Evolutionary conservation across 2,888 invertebrate species (phyloP), one percentile per base, ranked within the genome.

Genomic region (Ceraclea dissimilis): DNA sequence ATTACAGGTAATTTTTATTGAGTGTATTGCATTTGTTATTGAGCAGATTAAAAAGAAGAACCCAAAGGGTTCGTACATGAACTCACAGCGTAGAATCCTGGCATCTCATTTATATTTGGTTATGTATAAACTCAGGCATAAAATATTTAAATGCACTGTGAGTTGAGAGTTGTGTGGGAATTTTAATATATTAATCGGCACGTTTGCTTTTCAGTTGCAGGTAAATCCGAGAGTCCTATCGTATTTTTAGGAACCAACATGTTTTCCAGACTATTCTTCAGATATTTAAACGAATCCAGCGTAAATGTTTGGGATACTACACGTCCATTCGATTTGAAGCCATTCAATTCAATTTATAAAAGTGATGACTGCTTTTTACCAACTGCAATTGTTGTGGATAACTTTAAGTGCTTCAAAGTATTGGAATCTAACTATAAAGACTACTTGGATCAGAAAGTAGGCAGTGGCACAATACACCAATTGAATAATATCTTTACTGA

Each of bases 371-470:
- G 76, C 56, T 68, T 77, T 31, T 67, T 79, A 22, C 74, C 82
- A 2, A 83, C 81, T 1, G 78, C 83, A 4, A 81, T 79, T 1
- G 67, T 78, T 13, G 71, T 79, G 1, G 82, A 81, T 60, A 70
- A 74, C 55, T 74, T 78, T 60, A 73, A 73, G 54, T 66, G 73
- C 20, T 75, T 84, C 64, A 68, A 84, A 26, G 73, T 82, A 16
- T 69, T 84, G 2, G 81, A 84, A 64, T 80, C 82, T 10, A 83
- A 83, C 64, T 83, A 83, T 67, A 78, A 74, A 1, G 83, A 83
- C 64, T 82, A 75, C 57, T 72, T 83, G 53, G 71, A 75, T 48
- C 73, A 73, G 21, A 78, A 76, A 21, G 74, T 77, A 31, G 80
- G 79, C 13, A 76, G 77, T 63, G 77, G 77, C 2, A 72, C 72